Base-by-base conservation (phyloP, 2,888 invertebrate genomes). In the Cheilosia pagana region DNA sequence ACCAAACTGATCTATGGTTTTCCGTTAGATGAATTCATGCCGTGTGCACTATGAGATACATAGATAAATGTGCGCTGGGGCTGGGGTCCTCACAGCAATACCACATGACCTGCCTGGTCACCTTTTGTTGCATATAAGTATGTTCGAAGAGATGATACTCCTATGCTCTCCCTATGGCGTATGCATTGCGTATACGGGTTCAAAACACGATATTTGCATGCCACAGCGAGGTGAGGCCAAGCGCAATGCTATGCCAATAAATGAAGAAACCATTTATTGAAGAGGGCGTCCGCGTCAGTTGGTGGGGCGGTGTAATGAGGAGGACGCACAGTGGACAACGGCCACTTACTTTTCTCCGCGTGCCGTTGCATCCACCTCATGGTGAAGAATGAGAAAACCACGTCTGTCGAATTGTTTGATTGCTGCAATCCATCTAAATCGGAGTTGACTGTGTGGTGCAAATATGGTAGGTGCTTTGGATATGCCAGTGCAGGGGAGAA, bases 371-470 rank as follows among this genome's bases (percentile, higher is more conserved):
- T 81, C 75, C 55, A 81, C 71, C 79, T 81, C 79, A 63, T 35
- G 65, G 59, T 23, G 57, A 76, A 71, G 59, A 45, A 63, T 71
- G 79, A 71, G 85, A 79, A 81, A 85, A 74, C 63, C 50, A 23
- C 65, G 71, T 76, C 85, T 85, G 85, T 85, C 85, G 85, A 76
- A 85, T 85, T 85, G 85, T 75, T 85, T 79, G 85, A 85, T 85
- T 85, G 75, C 85, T 52, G 85, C 71, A 85, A 85, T 85, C 85
- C 79, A 85, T 85, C 85, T 85, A 81, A 85, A 85, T 85, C 85
- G 70, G 48, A 81, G 57, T 81, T 75, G 83, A 79, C 74, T 74
- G 79, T 70, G 41, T 75, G 72, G 68, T 67, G 76, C 79, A 65
- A 70, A 62, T 83, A 83, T 59, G 79, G 62, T 68, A 74, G 79